These are phyloP conservation scores for Eleutherodactylus coqui DNA, from an alignment of 2,797 vertebrate species.

Conservation along the genomic window DNA sequence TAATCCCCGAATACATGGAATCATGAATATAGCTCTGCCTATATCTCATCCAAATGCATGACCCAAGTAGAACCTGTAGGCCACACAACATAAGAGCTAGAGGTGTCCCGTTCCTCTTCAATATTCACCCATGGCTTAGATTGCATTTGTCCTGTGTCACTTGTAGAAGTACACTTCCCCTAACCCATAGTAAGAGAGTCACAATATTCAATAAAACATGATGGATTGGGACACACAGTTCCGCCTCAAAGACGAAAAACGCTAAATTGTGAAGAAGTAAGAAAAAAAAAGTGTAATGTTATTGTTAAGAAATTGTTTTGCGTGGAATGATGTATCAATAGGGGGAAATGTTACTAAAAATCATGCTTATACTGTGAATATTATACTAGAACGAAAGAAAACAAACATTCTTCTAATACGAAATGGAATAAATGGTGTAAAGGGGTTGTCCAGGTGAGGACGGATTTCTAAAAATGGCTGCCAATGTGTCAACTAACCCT, in stretches of 20 bases:
- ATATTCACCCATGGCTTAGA: slow-evolving; percentile 36
- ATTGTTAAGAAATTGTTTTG: neutral
- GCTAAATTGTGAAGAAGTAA: neutral
- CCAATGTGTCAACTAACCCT: too few relatives aligned
- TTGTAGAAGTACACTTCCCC: neutral
- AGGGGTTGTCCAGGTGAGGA: too few relatives aligned
- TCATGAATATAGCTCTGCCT: slow-evolving; percentile 44
- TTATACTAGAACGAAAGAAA: too few relatives aligned
- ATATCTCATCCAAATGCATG: slow-evolving; percentile 42
- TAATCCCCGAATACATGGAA: slow-evolving; percentile 33
- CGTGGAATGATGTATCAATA: neutral
- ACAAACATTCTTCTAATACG: too few relatives aligned
- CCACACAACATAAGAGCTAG: neutral
- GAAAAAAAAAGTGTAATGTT: neutral
- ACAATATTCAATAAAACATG: slow-evolving; percentile 46
- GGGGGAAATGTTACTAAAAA: neutral
- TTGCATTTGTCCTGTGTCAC: slow-evolving; percentile 52
- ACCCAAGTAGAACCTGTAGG: neutral
- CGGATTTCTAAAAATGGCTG: too few relatives aligned
- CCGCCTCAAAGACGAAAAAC: neutral
- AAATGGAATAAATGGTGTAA: too few relatives aligned
- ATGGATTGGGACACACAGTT: neutral
- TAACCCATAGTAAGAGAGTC: neutral
- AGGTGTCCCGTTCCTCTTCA: neutral
- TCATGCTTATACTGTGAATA: too few relatives aligned